Evolutionary conservation across 2,797 vertebrate species (phyloP).

Genomic region (Mormyrops attenuatus): DNA sequence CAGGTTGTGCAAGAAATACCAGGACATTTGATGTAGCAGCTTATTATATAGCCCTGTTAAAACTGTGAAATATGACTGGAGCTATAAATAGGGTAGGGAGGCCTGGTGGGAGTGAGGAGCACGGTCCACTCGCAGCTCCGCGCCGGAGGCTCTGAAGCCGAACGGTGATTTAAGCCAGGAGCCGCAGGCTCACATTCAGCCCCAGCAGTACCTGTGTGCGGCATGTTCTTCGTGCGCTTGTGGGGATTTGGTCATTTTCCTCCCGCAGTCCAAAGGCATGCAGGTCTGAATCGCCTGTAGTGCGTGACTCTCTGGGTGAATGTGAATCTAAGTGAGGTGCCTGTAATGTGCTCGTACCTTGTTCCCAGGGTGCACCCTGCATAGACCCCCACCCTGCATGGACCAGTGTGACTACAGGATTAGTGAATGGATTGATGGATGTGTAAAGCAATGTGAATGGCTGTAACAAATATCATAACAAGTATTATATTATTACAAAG

Average conservation of each 20-base stretch:
- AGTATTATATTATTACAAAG: no score
- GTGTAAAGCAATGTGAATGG: background rate
- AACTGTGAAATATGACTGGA: background rate
- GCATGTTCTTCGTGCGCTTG: background rate
- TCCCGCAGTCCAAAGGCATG: background rate
- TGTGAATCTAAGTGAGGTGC: background rate
- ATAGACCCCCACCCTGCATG: background rate
- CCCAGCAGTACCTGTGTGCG: background rate
- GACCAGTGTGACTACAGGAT: background rate
- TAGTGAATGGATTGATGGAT: background rate
- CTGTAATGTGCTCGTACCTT: background rate
- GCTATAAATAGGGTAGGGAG: background rate
- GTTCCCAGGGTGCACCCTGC: background rate
- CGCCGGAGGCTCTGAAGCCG: background rate
- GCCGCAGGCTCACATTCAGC: background rate
- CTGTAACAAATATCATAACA: background rate
- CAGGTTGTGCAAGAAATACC: background rate
- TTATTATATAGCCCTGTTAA: background rate
- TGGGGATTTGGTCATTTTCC: background rate
- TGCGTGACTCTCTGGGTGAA: background rate
- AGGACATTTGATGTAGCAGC: background rate
- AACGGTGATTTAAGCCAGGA: background rate
- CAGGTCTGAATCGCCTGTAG: background rate
- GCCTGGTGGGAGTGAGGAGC: background rate
- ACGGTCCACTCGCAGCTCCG: background rate